A percentile compares a stretch with the other conserved stretches of the same genome.
Evolutionary conservation across 2,113 vertebrate species (phyloP).

Genomic region (Pithys albifrons): DNA sequence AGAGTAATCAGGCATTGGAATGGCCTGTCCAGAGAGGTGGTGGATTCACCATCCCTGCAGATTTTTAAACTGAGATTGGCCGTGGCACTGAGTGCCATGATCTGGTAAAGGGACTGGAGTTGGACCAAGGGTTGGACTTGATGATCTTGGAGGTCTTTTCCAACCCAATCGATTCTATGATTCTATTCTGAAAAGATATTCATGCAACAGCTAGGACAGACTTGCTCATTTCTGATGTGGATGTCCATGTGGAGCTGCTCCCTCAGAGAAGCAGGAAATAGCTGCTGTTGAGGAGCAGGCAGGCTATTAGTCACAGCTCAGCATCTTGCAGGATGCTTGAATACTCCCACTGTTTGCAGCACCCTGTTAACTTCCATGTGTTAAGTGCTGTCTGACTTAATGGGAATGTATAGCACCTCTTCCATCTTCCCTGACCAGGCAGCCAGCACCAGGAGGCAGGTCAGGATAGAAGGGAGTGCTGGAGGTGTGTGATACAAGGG

Average conservation of each 20-base stretch:
- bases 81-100: no score
- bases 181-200: not conserved
- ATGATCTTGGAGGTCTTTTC: no score
- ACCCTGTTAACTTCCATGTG: not conserved
- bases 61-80: no score
- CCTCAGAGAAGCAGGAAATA: not conserved
- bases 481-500: not conserved
- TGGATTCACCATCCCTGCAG: no score
- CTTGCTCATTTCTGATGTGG: not conserved
- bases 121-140: no score
- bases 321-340: not conserved
- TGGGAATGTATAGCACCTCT: not conserved
- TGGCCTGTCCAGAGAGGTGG: no score
- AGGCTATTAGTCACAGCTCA: conserved; percentile 27
- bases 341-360: conserved; percentile 19
- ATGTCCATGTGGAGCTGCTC: not conserved
- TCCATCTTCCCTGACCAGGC: not conserved
- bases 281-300: not conserved
- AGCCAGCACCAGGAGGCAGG: not conserved
- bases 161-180: no score
- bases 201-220: not conserved
- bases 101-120: no score
- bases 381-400: not conserved
- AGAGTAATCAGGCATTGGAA: no score
- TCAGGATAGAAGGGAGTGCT: not conserved